Base-by-base conservation (phyloP, 2,113 vertebrate species). In the Salvelinus sp. region DNA sequence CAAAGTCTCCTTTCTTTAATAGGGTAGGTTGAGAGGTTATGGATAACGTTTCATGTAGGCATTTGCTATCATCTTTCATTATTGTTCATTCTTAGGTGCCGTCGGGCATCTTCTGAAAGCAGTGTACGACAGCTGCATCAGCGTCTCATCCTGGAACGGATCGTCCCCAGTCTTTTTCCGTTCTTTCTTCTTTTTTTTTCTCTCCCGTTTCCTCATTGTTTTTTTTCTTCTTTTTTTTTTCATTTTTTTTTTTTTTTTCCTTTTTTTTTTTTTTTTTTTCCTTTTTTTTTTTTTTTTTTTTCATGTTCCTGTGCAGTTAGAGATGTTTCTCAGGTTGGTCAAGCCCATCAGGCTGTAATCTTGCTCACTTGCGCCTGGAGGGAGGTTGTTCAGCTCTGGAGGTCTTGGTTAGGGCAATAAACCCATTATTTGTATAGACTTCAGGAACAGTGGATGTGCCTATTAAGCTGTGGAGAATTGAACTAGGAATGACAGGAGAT, bases 21-120 rank as follows among this genome's bases (percentile, higher is more conserved):
- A n/a, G 80, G 48, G 54, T 76, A 66, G 14, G 50, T 54, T 54
- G 81, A 44, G 71, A 33, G 71, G 58, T 1, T 85, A n/a, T n/a
- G n/a, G 73, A 57, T 78, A 85, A 9, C 73, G 73, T 25, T 86
- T 88, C 86, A 87, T 91, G 75, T 93, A 92, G 0, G 92, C 91
- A 4, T 91, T 91, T 7, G 93, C 92, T 22, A 94, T 47, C 68
- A 94, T 25, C 77, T 93, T 93, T 93, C 88, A 93, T 92, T 27
- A 93, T 50, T 3, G 76, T 70, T 89, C 85, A 22, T 83, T 91
- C 74, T 73, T 77, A 14, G 77, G 71, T 25, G 81, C 57, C 57
- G n/a, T 2, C 67, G 13, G 13, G 80, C 75, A n/a, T 27, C 48
- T 20, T 74, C 69, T 23, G 71, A 27, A n/a, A n/a, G n/a, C n/a